These are phyloP conservation scores for Chydorus sphaericus DNA, from an alignment of 2,888 invertebrate genomes.

Conservation along the genomic window DNA sequence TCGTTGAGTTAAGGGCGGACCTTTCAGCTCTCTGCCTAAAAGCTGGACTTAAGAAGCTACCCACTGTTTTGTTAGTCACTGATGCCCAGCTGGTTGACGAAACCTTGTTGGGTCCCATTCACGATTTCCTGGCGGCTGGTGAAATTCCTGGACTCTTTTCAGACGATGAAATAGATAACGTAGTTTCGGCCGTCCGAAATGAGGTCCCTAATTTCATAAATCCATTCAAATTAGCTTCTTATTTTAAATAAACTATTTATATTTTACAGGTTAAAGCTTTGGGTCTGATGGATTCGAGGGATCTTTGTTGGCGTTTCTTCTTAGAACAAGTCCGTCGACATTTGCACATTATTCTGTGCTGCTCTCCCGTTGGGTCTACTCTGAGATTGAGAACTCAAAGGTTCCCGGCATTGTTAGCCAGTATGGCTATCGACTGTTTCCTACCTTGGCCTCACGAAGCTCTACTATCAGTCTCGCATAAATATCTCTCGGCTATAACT, in stretches of 20 bases:
- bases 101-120: slow-evolving; percentile 84
- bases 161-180: slow-evolving; percentile 91
- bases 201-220: slow-evolving; percentile 30
- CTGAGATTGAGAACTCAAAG: slow-evolving; percentile 80
- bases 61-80: slow-evolving; percentile 90
- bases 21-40: slow-evolving; percentile 74
- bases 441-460: slow-evolving; percentile 99
- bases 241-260: not conserved
- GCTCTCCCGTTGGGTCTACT: slow-evolving; percentile 91
- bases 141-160: slow-evolving; percentile 91
- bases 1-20: slow-evolving; percentile 74
- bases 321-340: slow-evolving; percentile 80
- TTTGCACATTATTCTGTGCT: slow-evolving; percentile 83
- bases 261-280: slow-evolving; percentile 55
- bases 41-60: slow-evolving; percentile 83
- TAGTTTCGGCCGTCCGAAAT: slow-evolving; percentile 63
- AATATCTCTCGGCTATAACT: slow-evolving; percentile 65
- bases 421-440: slow-evolving; percentile 94
- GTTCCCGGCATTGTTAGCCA: slow-evolving; percentile 90
- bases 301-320: slow-evolving; percentile 96
- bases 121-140: slow-evolving; percentile 87
- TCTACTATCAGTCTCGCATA: slow-evolving; percentile 76
- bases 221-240: not conserved
- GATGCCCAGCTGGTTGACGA: slow-evolving; percentile 95
- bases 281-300: slow-evolving; percentile 77